Evolutionary conservation across 2,797 vertebrate species (phyloP).

Genomic region (Coranthus polyacanthus): DNA sequence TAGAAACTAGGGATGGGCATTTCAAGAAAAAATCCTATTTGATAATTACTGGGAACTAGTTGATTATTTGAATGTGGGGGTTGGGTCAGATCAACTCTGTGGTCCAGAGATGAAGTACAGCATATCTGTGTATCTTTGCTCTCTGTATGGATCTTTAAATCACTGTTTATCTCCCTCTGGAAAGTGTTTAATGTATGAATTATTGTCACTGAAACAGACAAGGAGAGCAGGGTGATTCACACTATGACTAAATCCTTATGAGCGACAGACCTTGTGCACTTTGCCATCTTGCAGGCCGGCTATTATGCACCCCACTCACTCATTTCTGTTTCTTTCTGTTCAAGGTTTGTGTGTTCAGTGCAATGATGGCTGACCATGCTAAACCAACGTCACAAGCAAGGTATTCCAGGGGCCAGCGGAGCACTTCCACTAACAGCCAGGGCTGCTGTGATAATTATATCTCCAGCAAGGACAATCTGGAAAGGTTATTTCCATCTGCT

Average conservation of each 20-base stretch:
- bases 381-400: conserved; percentile 50
- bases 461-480: conserved; percentile 71
- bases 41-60: too few species aligned
- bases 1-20: too few species aligned
- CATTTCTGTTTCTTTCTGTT: conserved; percentile 40
- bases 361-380: conserved; percentile 45
- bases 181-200: conserved; percentile 20
- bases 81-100: too few species aligned
- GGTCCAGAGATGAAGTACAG: background rate
- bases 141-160: background rate
- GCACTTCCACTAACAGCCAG: conserved; percentile 64
- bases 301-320: conserved; percentile 6
- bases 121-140: conserved; percentile 1
- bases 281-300: conserved; percentile 14
- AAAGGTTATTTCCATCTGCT: conserved; percentile 76
- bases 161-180: background rate
- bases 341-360: conserved; percentile 40
- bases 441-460: conserved; percentile 71
- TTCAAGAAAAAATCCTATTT: too few species aligned
- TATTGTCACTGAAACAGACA: conserved; percentile 27
- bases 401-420: conserved; percentile 54
- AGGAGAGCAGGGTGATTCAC: conserved; percentile 13
- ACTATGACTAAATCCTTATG: conserved; percentile 31
- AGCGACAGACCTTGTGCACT: conserved; percentile 27
- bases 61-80: too few species aligned